Evolutionary conservation across 30 jellyfish, hydroid and myxozoan genomes (phyloP), one percentile per base, ranked within the genome.

Genomic region (Cassiopea xamachana): DNA sequence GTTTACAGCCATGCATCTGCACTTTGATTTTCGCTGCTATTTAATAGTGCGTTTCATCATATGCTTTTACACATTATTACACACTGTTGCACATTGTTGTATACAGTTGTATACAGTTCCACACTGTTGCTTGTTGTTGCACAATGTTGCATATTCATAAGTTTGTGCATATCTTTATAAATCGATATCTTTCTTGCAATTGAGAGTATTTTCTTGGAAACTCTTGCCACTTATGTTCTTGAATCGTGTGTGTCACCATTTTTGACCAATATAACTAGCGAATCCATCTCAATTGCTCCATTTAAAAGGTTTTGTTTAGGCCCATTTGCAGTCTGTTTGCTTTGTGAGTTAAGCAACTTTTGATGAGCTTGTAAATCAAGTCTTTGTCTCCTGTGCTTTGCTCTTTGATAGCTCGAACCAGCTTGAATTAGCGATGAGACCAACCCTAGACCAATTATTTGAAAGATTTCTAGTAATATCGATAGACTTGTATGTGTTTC

Each of bases 221-320:
- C 69, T 59, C 69, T 7, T 4, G 74, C 6, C 43, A 17, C 5
- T 64, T 17, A 9, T 5, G 27, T 64, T 27, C 43, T 5, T 14
- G 19, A 14, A 5, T 14, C 43, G 15, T 64, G 8, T 13, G 55
- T 84, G 48, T 79, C 90, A 5, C 70, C 90, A 27, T 88, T 73
- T 80, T 88, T 79, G 14, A 88, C 95, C 48, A 88, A 76, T 17
- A 88, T 88, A 12, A 88, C 95, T 1, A 88, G 67, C 8, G 95
- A 88, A 45, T 88, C 95, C 95, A 88, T 88, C 7, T 89, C 90
- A 7, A 88, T 83, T 7, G 95, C 74, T 0, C 95, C 95, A 55
- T 69, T 79, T 1, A 77, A 18, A 44, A 87, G 84, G 46, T 39
- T 79, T 43, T 72, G 69, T 5, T 55, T 70, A n/a, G 92, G 48